These are phyloP conservation scores for Tiphia femorata DNA, from an alignment of 2,888 invertebrate genomes.

Conservation along the genomic window DNA sequence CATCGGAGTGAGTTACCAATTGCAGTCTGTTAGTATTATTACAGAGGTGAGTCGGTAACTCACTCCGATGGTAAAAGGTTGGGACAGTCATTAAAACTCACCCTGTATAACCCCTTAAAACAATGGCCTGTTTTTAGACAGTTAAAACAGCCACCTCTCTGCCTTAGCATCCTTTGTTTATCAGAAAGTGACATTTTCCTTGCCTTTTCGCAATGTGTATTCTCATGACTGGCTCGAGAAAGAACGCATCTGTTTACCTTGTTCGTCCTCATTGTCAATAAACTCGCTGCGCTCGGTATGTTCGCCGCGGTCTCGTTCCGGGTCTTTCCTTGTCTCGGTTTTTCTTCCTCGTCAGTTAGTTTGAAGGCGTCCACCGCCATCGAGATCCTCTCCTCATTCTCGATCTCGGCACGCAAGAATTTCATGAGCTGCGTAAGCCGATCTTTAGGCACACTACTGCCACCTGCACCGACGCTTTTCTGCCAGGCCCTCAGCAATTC, in stretches of 20 bases:
- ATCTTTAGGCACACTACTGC: neutral
- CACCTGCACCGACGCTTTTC: neutral
- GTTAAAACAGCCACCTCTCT: neutral
- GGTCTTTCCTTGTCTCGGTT: neutral
- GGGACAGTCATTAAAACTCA: no score
- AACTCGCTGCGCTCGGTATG: slow-evolving; percentile 22
- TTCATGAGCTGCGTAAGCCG: slow-evolving; percentile 5
- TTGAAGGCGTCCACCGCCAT: slow-evolving; percentile 21
- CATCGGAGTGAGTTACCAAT: no score
- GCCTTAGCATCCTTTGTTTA: neutral
- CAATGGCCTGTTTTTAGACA: neutral
- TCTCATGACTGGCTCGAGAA: slow-evolving; percentile 24
- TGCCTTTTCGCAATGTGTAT: slow-evolving; percentile 1
- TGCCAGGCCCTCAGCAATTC: slow-evolving; percentile 38
- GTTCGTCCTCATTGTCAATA: neutral
- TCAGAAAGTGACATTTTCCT: neutral
- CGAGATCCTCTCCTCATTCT: slow-evolving; percentile 23
- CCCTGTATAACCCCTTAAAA: no score
- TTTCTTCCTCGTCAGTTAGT: neutral
- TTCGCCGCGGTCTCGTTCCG: neutral
- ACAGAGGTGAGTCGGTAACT: no score
- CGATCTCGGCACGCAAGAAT: slow-evolving; percentile 21
- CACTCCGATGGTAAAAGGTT: no score
- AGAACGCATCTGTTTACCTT: slow-evolving; percentile 25
- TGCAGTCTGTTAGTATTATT: no score